A percentile compares a stretch with the other conserved stretches of the same genome.
phyloP scores from a whole-genome alignment of 2,797 vertebrate genomes.

The Mormyrops attenuatus region DNA sequence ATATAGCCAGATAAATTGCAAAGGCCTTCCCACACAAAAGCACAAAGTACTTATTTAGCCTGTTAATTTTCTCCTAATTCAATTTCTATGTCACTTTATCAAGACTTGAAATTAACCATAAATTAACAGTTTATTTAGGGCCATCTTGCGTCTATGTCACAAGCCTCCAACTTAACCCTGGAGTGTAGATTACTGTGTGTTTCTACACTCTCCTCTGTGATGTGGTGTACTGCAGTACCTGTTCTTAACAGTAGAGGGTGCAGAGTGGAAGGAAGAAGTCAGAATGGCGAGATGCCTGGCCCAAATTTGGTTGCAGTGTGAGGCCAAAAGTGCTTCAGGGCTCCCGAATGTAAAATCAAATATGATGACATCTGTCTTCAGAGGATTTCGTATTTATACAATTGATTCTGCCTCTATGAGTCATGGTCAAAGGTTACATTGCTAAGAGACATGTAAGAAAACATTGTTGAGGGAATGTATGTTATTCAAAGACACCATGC shows the following conservation, averaged over 20 bases:
- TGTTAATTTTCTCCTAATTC: background rate
- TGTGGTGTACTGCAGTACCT: background rate
- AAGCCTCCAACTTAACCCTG: background rate
- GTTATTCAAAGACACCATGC: background rate
- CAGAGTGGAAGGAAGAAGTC: background rate
- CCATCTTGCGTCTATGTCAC: background rate
- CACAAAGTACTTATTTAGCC: background rate
- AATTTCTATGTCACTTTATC: background rate
- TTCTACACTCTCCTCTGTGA: background rate
- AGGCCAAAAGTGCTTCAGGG: background rate
- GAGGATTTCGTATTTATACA: background rate
- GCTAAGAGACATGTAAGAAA: background rate
- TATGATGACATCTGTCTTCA: background rate
- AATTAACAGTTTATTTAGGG: background rate
- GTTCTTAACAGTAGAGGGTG: background rate
- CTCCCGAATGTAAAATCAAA: background rate
- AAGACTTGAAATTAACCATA: background rate
- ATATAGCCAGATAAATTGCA: background rate
- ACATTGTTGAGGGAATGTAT: background rate
- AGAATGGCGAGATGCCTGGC: background rate
- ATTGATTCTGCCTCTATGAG: background rate
- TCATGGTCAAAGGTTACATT: background rate
- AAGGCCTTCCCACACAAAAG: background rate
- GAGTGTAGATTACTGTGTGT: background rate
- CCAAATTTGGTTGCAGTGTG: background rate